These are phyloP conservation scores for Protodeltote pygarga DNA, from an alignment of 2,888 invertebrate species.

Conservation along the genomic window DNA sequence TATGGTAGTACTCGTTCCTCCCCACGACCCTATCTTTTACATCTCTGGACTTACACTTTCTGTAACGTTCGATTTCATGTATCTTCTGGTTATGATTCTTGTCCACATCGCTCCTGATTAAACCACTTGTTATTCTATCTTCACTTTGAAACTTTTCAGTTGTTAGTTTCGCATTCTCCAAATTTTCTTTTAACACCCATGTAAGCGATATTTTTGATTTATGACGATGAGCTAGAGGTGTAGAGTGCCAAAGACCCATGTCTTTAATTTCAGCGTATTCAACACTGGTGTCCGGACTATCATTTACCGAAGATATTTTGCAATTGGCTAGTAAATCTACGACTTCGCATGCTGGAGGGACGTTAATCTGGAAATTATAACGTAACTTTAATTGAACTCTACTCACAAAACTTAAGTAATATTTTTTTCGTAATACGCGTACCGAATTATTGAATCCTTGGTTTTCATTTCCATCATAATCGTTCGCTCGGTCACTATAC, in stretches of 20 bases:
- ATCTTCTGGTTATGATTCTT: slow-evolving; percentile 59
- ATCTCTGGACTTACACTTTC: slow-evolving; percentile 66
- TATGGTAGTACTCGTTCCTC: slow-evolving; percentile 81
- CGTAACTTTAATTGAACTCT: slow-evolving; percentile 1
- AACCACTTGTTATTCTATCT: slow-evolving; percentile 53
- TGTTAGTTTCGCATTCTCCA: slow-evolving; percentile 73
- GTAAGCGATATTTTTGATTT: slow-evolving; percentile 91
- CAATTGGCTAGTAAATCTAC: slow-evolving; percentile 79
- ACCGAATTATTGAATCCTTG: slow-evolving; percentile 59
- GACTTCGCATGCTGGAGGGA: slow-evolving; percentile 67
- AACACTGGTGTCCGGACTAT: slow-evolving; percentile 60
- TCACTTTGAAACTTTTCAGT: slow-evolving; percentile 56
- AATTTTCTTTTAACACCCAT: slow-evolving; percentile 91
- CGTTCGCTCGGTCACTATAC: slow-evolving; percentile 71
- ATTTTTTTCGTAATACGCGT: slow-evolving; percentile 42
- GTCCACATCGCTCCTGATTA: slow-evolving; percentile 54
- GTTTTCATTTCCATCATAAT: slow-evolving; percentile 49
- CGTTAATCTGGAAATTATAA: slow-evolving; percentile 59
- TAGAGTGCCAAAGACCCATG: slow-evolving; percentile 84
- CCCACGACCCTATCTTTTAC: slow-evolving; percentile 72
- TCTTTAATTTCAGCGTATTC: slow-evolving; percentile 80
- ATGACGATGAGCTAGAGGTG: slow-evolving; percentile 76
- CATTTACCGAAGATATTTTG: slow-evolving; percentile 60
- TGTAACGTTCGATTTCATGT: slow-evolving; percentile 63
- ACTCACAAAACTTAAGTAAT: slow-evolving; percentile 15